Percentiles rank a stretch among this genome's conserved stretches.
These are phyloP conservation scores for Haliclona indistincta DNA, from an alignment of 37 sponge, comb jelly and placozoan species.

Conservation along the genomic window DNA sequence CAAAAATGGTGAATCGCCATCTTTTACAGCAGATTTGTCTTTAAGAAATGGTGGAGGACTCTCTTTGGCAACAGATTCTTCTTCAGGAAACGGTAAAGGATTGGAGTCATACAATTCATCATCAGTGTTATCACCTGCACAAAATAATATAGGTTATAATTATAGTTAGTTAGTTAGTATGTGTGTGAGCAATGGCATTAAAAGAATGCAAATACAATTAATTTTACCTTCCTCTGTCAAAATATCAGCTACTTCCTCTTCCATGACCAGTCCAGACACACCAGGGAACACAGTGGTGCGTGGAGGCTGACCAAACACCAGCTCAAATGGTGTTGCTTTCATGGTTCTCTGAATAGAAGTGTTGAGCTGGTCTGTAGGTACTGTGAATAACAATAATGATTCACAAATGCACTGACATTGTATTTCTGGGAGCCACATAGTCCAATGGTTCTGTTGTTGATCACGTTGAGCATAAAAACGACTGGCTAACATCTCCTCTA, in stretches of 20 bases:
- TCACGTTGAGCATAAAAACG: neutral
- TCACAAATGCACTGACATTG: neutral
- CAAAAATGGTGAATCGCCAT: too few relatives aligned
- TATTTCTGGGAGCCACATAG: conserved; percentile 6
- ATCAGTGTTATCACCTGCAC: too few relatives aligned
- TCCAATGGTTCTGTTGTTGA: too few relatives aligned
- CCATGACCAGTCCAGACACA: conserved; percentile 8
- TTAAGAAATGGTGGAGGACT: too few relatives aligned
- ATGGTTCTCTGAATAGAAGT: conserved; percentile 34
- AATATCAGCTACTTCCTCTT: conserved; percentile 38
- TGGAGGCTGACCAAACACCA: conserved; percentile 58
- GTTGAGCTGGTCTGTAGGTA: conserved; percentile 33
- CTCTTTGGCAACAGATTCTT: too few relatives aligned
- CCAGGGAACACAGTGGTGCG: conserved; percentile 33
- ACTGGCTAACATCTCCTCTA: conserved; percentile 3
- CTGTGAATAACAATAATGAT: neutral
- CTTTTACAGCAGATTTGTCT: too few relatives aligned
- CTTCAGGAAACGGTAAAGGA: too few relatives aligned
- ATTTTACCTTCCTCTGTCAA: conserved; percentile 5
- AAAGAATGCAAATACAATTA: too few relatives aligned
- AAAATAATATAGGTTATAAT: too few relatives aligned
- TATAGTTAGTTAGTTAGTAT: too few relatives aligned
- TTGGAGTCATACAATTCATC: too few relatives aligned
- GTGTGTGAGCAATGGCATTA: too few relatives aligned
- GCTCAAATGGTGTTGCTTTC: conserved; percentile 48